These are phyloP conservation scores for Rhodeus uyekii DNA, from an alignment of 2,797 vertebrate genomes.

Conservation along the genomic window DNA sequence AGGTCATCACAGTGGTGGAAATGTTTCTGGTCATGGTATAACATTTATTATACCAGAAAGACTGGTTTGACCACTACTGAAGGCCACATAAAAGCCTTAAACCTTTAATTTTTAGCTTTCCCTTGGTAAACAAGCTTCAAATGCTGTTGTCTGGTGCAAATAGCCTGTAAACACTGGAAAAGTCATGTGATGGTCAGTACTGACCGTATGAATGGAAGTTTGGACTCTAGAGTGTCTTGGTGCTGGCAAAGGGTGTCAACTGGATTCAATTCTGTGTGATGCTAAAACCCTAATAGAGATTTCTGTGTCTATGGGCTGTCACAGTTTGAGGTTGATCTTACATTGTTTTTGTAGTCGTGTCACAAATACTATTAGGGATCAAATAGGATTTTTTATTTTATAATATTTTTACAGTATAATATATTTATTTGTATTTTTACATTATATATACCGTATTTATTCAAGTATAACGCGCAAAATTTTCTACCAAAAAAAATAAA, in stretches of 20 bases:
- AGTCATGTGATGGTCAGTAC: background rate
- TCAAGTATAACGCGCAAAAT: no score
- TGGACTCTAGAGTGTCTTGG: background rate
- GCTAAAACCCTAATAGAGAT: background rate
- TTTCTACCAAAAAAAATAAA: no score
- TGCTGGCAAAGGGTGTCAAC: background rate
- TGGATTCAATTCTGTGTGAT: background rate
- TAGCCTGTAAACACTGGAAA: background rate
- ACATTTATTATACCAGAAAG: background rate
- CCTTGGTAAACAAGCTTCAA: background rate
- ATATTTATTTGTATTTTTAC: no score
- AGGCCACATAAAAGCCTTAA: conserved; percentile 14
- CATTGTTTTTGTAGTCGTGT: background rate
- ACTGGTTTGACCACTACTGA: background rate
- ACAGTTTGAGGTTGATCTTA: background rate
- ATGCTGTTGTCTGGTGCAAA: background rate
- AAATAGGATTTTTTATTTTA: no score
- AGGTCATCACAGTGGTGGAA: conserved; percentile 14
- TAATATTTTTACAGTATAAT: no score
- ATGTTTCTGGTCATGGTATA: background rate
- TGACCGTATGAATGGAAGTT: background rate
- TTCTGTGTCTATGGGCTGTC: background rate
- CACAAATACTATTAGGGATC: no score
- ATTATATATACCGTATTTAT: no score
- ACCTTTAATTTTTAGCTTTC: background rate